Evolutionary conservation across 2,797 vertebrate species (phyloP), one percentile per base, ranked within the genome.

Genomic region (Takifugu rubripes): DNA sequence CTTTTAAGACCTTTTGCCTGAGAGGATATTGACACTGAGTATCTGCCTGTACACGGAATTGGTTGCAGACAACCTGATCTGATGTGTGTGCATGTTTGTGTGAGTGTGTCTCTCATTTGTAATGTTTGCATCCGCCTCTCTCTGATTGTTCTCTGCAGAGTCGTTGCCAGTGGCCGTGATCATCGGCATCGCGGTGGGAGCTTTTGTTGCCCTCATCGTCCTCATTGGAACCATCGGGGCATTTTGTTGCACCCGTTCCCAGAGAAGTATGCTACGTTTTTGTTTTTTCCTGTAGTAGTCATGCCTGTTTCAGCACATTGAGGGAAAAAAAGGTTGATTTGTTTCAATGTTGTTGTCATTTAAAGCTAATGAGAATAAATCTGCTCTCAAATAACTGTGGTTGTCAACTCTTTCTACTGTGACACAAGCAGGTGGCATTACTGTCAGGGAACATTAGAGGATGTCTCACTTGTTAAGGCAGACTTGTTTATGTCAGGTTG

Each of bases 171-270:
- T 97, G 90, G 96, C 96, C 0, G 96, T 98, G 89, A 96, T 98
- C 91, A 98, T 99, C 16, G 96, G 96, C 3, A 96, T 99, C 65
- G 96, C 97, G 0, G 96, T 99, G 55, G 97, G 97, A 72, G 96
- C 95, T 0, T 96, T 98, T 0, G 96, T 98, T 77, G 97, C 97
- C 8, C 91, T 98, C 88, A 93, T 99, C 57, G 94, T 99, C 75
- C 90, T 99, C 79, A 93, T 98, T 93, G 96, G 94, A 83, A 99
- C 97, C 85, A 94, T 98, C 9, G 94, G 96, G 36, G 96, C 96
- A 2, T 98, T 99, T 91, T 99, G 97, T 86, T 99, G 96, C 17
- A 95, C 96, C 40, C 96, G 96, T 33, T 96, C 96, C 42, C 97
- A 99, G 88, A 95, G 97, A 94, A 98, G 97, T 98, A 95, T 66